Conservation (phyloP, 2,888 invertebrate genomes). For the Agrilus cyanescens region DNA sequence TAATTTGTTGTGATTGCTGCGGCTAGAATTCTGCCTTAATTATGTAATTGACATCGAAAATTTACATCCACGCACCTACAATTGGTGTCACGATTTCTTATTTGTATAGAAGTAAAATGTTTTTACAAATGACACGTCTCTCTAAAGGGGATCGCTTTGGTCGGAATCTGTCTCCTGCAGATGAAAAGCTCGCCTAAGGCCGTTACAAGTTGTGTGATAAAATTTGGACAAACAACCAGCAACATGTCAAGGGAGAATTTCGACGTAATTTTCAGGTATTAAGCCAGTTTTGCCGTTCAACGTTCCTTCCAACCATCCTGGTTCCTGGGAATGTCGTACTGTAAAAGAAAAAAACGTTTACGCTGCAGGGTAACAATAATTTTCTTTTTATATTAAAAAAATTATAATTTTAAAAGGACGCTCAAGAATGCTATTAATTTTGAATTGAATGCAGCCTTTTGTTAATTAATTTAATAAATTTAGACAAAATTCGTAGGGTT, state of each 20-base stretch:
- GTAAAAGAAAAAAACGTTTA: constrained; percentile 27
- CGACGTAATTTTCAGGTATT: constrained; percentile 94
- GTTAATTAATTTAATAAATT: not conserved
- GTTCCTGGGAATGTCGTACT: constrained; percentile 87
- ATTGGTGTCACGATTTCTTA: too few relatives aligned
- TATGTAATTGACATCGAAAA: too few relatives aligned
- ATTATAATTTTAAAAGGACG: too few relatives aligned
- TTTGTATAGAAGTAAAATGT: too few relatives aligned
- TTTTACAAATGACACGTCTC: too few relatives aligned
- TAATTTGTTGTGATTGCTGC: too few relatives aligned
- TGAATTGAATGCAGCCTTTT: too few relatives aligned
- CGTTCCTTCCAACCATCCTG: constrained; percentile 95
- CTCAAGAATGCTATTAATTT: too few relatives aligned
- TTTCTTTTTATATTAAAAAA: not conserved
- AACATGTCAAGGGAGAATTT: constrained; percentile 58
- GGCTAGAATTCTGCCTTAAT: too few relatives aligned
- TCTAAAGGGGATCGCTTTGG: constrained; percentile 23
- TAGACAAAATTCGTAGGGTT: not conserved
- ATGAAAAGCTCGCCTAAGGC: constrained; percentile 29
- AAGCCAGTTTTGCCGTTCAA: constrained; percentile 85
- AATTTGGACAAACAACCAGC: constrained; percentile 28
- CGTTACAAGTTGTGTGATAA: constrained; percentile 28
- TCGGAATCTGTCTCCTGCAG: constrained; percentile 25
- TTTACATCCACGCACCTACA: too few relatives aligned
- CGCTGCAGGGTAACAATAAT: not conserved